Percentiles rank a stretch among this genome's conserved stretches.
These are phyloP conservation scores for Cossypha niveicapilla DNA, from an alignment of 2,797 vertebrate genomes.

Conservation along the genomic window DNA sequence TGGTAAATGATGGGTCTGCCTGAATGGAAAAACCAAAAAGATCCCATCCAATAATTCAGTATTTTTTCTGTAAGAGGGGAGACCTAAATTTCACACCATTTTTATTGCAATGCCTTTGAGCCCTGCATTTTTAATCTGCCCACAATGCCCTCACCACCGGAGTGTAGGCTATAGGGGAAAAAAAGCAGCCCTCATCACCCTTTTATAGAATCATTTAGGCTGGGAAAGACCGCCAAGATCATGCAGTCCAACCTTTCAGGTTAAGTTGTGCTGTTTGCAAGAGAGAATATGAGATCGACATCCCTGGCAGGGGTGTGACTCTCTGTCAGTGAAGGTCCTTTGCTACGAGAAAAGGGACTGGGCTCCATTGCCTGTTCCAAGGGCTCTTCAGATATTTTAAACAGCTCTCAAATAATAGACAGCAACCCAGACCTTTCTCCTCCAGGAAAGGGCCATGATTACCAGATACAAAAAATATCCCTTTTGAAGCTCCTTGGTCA, in stretches of 20 bases:
- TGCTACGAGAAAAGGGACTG: not conserved
- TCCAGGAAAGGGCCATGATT: not conserved
- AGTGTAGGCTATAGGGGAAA: not conserved
- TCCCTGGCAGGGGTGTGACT: not conserved
- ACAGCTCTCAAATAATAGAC: not conserved
- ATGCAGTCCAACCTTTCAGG: not conserved
- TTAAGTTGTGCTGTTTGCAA: not conserved
- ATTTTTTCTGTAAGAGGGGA: not conserved
- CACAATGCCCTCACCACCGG: not conserved
- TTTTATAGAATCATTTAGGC: not conserved
- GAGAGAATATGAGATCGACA: fast-evolving
- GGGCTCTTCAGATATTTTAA: not conserved
- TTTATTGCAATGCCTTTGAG: not conserved
- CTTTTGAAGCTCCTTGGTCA: not conserved
- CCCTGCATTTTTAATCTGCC: not conserved
- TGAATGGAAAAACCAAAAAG: not conserved
- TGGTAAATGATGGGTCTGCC: not conserved
- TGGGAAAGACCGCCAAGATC: not conserved
- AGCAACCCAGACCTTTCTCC: not conserved
- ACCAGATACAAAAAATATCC: not conserved
- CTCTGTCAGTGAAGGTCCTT: not conserved
- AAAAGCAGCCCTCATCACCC: not conserved
- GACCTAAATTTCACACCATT: not conserved
- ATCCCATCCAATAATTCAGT: not conserved
- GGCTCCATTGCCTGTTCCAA: not conserved